A percentile compares a stretch with the other conserved stretches of the same genome.
Conservation (phyloP, 2,797 vertebrate genomes). For the Artibeus lituratus region DNA sequence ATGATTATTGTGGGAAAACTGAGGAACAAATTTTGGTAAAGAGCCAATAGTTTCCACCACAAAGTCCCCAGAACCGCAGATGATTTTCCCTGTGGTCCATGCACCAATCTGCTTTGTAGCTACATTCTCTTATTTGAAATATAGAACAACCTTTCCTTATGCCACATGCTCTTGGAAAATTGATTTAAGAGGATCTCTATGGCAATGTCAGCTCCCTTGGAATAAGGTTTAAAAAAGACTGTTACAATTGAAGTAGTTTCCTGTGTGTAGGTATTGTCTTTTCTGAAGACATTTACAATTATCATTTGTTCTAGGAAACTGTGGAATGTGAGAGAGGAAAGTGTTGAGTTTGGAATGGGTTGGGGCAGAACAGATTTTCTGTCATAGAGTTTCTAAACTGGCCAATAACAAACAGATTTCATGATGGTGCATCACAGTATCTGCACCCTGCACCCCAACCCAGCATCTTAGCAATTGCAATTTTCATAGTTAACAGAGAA, state of each 20-base stretch:
- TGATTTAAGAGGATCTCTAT: neutral
- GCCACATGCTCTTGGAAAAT: neutral
- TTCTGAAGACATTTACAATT: neutral
- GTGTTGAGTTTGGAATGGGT: neutral
- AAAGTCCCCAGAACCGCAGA: neutral
- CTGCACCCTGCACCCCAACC: too few species aligned
- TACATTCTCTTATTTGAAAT: neutral
- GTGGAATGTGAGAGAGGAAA: neutral
- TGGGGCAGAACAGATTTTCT: neutral
- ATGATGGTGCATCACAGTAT: neutral
- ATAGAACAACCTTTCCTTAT: neutral
- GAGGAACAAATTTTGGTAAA: neutral
- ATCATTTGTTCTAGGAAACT: neutral
- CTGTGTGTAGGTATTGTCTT: neutral
- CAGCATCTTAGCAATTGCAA: neutral
- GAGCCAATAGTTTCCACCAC: neutral
- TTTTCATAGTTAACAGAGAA: neutral
- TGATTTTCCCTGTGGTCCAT: neutral
- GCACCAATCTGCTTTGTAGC: neutral
- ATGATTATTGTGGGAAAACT: neutral
- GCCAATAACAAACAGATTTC: neutral
- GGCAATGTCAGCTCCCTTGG: neutral
- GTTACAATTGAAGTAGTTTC: neutral
- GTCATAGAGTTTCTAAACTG: neutral
- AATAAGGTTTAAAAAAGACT: neutral